Percentiles rank a stretch among this genome's conserved stretches.
Conservation (phyloP, 2,888 invertebrate genomes). For the Pristionchus fissidentatus region DNA sequence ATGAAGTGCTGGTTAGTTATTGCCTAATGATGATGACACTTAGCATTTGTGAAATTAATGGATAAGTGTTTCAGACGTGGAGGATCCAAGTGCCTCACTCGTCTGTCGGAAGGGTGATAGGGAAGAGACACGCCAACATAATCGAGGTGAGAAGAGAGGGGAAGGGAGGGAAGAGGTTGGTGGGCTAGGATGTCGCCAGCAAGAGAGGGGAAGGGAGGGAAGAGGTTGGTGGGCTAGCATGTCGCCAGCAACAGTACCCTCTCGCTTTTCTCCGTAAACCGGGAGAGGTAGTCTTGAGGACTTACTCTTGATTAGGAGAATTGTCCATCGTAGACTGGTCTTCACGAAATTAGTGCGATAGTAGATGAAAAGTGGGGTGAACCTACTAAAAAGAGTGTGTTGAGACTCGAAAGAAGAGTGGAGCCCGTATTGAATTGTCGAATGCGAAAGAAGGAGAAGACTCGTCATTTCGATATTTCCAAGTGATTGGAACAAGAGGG, state of each 20-base stretch:
- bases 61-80: not conserved
- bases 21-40: not conserved
- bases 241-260: no score
- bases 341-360: no score
- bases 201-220: no score
- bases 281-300: no score
- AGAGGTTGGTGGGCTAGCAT: no score
- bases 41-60: not conserved
- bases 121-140: not conserved
- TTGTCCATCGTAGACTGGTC: no score
- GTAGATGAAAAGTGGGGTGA: no score
- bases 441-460: constrained; percentile 5
- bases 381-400: not conserved
- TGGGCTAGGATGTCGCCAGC: no score
- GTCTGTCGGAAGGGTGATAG: not conserved
- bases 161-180: no score
- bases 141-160: not conserved
- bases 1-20: not conserved
- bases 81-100: not conserved
- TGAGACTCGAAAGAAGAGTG: not conserved
- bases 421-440: not conserved
- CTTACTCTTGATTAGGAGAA: no score
- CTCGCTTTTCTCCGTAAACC: no score
- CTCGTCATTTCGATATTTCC: not conserved
- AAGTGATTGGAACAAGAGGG: not conserved